A percentile compares a stretch with the other conserved stretches of the same genome.
phyloP scores from a whole-genome alignment of 2,888 invertebrate genomes.

The Drosophila conformis region DNA sequence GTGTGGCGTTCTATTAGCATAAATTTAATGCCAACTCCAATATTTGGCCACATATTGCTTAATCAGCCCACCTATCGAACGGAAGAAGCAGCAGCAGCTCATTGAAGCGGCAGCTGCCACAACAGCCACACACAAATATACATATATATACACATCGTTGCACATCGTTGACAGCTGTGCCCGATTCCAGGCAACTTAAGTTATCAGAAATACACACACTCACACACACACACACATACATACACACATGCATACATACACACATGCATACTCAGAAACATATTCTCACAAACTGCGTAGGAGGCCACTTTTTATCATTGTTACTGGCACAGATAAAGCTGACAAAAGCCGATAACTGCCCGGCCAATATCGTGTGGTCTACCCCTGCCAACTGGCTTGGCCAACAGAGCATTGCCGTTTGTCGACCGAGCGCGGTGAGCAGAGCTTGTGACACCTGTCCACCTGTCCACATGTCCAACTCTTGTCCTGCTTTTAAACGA shows the following conservation, averaged over 20 bases:
- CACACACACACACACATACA: background rate
- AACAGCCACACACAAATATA: slow-evolving; percentile 3
- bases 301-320: slow-evolving; percentile 20
- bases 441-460: slow-evolving; percentile 32
- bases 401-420: background rate
- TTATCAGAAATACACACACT: slow-evolving; percentile 53
- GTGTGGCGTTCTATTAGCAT: slow-evolving; percentile 67
- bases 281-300: slow-evolving; percentile 21
- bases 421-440: background rate
- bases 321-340: slow-evolving; percentile 46
- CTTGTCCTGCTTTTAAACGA: slow-evolving; percentile 4
- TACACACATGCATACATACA: background rate
- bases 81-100: background rate
- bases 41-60: slow-evolving; percentile 59
- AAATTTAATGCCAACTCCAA: slow-evolving; percentile 61
- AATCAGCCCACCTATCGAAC: slow-evolving; percentile 60
- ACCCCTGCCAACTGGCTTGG: slow-evolving; percentile 9
- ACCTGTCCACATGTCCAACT: slow-evolving; percentile 19
- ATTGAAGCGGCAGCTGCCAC: slow-evolving; percentile 26
- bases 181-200: slow-evolving; percentile 69
- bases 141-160: slow-evolving; percentile 18
- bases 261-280: background rate
- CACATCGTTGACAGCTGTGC: slow-evolving; percentile 65
- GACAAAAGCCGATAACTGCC: slow-evolving; percentile 61
- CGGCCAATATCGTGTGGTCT: slow-evolving; percentile 32